A percentile compares a stretch with the other conserved stretches of the same genome.
Evolutionary conservation across 2,888 invertebrate species (phyloP).

Genomic region (Heliconius sara): DNA sequence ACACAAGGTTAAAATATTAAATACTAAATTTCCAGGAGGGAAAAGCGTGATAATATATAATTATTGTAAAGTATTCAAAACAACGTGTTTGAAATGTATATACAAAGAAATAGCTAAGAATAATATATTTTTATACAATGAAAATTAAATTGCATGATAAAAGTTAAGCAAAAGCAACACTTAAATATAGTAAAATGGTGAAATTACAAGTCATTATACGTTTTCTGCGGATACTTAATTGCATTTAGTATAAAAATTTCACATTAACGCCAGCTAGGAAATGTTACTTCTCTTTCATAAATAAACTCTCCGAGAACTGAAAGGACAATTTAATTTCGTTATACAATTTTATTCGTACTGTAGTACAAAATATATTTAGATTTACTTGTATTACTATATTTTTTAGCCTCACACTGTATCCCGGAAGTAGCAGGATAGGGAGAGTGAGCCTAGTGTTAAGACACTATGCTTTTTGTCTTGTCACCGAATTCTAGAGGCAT

Average conservation of each 20-base stretch:
- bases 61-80: background rate
- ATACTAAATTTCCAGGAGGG: too few relatives aligned
- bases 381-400: background rate
- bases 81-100: background rate
- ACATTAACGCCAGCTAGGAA: slow-evolving; percentile 30
- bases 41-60: too few relatives aligned
- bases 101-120: background rate
- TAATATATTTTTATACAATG: background rate
- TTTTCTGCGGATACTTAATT: slow-evolving; percentile 1
- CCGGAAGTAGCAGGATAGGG: too few relatives aligned
- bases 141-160: background rate
- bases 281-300: slow-evolving; percentile 23
- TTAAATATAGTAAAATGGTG: background rate
- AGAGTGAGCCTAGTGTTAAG: too few relatives aligned
- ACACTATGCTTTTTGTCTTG: too few relatives aligned
- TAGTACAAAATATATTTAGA: background rate
- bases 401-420: too few relatives aligned
- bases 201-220: slow-evolving; percentile 12
- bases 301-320: slow-evolving; percentile 17
- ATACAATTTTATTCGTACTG: background rate
- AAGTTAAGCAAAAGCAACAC: background rate
- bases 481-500: too few relatives aligned
- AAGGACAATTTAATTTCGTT: slow-evolving; percentile 19
- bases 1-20: too few relatives aligned
- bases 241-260: slow-evolving; percentile 18